Evolutionary conservation across 1,140 invertebrate genomes (phyloP).

Genomic region (Achroia grisella): DNA sequence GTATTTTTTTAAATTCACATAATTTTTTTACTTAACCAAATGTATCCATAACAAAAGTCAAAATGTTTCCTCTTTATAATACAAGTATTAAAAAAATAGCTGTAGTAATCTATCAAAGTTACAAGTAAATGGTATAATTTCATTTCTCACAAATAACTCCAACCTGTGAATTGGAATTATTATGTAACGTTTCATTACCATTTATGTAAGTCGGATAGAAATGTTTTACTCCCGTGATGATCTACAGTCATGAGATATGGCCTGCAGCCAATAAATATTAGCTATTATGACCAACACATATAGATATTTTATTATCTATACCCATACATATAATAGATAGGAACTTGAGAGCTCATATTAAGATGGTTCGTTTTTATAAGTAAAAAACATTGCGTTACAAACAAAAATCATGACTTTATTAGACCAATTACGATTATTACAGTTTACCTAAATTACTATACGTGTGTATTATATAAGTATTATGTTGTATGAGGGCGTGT

Average conservation of each 20-base stretch:
- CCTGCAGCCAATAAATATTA: conserved; percentile 37
- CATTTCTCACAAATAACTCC: no score
- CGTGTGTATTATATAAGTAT: background rate
- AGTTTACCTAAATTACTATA: background rate
- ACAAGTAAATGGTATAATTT: no score
- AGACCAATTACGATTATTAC: conserved; percentile 40
- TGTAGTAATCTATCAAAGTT: no score
- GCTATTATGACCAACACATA: conserved; percentile 18
- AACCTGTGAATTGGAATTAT: background rate
- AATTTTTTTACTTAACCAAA: no score
- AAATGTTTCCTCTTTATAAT: no score
- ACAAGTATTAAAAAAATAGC: no score
- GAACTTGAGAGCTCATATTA: conserved; percentile 15
- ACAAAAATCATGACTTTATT: conserved; percentile 56
- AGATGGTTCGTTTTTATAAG: conserved; percentile 17
- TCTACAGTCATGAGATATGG: conserved; percentile 41
- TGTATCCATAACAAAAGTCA: no score
- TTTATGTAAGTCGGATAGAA: conserved; percentile 9
- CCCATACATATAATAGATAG: background rate
- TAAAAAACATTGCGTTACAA: conserved; percentile 28
- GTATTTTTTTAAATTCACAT: no score
- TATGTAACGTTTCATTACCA: conserved; percentile 2
- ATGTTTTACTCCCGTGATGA: conserved; percentile 18
- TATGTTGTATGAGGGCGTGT: background rate
- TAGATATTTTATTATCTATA: conserved; percentile 10